Evolutionary conservation across 2,888 invertebrate genomes (phyloP).

Genomic region (Tetragonisca angustula): DNA sequence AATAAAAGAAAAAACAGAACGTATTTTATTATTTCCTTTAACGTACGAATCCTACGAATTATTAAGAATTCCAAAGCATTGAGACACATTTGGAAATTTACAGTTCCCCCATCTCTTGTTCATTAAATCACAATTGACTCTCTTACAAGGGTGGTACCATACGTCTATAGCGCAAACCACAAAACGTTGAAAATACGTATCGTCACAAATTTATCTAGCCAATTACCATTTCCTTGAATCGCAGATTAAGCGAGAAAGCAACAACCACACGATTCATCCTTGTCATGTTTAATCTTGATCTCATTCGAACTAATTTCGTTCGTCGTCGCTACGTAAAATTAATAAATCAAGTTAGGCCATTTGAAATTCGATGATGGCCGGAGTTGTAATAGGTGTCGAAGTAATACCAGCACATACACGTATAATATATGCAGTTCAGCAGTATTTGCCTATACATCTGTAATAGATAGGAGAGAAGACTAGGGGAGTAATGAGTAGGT

Average conservation of each 20-base stretch:
- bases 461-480: conserved; percentile 83
- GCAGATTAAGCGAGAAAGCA: not conserved
- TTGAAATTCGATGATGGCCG: conserved; percentile 48
- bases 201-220: conserved; percentile 19
- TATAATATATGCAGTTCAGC: conserved; percentile 38
- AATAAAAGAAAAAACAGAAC: not conserved
- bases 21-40: conserved; percentile 1
- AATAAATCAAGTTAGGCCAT: conserved; percentile 31
- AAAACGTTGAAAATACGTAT: conserved; percentile 53
- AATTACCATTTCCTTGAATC: conserved; percentile 9
- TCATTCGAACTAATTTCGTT: not conserved
- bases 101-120: conserved; percentile 77
- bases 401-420: conserved; percentile 44
- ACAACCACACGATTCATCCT: not conserved
- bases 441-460: conserved; percentile 76
- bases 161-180: conserved; percentile 54
- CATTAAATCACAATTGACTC: conserved; percentile 78
- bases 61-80: conserved; percentile 44
- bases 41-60: not conserved
- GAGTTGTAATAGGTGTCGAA: conserved; percentile 57
- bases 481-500: conserved; percentile 83
- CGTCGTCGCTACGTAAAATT: not conserved
- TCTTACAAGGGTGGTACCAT: conserved; percentile 72
- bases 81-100: conserved; percentile 66
- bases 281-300: not conserved